These are phyloP conservation scores for Ceramica pisi DNA, from an alignment of 2,888 invertebrate species.

Conservation along the genomic window DNA sequence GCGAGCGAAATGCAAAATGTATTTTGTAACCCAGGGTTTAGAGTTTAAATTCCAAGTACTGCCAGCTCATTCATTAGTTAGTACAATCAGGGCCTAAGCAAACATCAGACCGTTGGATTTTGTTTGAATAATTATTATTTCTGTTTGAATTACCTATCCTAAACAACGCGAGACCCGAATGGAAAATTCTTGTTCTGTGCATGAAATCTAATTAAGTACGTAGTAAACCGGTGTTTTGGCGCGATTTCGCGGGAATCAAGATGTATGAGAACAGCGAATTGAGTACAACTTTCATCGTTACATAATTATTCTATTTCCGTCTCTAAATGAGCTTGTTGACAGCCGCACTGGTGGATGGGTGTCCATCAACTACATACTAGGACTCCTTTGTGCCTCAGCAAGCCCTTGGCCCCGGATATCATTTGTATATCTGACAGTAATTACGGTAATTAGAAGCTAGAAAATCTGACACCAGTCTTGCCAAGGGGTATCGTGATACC, in stretches of 20 bases:
- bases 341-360: not conserved
- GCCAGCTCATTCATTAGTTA: slow-evolving; percentile 73
- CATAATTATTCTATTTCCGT: not conserved
- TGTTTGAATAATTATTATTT: slow-evolving; percentile 84
- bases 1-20: slow-evolving; percentile 52
- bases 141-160: slow-evolving; percentile 79
- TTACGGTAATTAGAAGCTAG: no score
- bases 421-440: no score
- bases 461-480: no score
- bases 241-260: slow-evolving; percentile 36
- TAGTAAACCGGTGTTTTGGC: slow-evolving; percentile 41
- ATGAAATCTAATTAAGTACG: slow-evolving; percentile 72
- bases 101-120: slow-evolving; percentile 78
- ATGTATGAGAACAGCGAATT: slow-evolving; percentile 23
- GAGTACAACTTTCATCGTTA: slow-evolving; percentile 23
- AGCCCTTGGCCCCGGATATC: no score
- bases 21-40: slow-evolving; percentile 62
- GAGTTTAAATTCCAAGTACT: slow-evolving; percentile 66
- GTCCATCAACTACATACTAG: not conserved
- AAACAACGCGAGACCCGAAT: slow-evolving; percentile 75
- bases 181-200: slow-evolving; percentile 74
- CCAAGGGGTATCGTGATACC: no score
- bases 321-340: not conserved
- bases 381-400: not conserved
- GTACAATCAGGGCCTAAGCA: slow-evolving; percentile 83